Percentiles rank a stretch among this genome's conserved stretches.
phyloP scores from a whole-genome alignment of 2,888 invertebrate species.

The Melanophora roralis region DNA sequence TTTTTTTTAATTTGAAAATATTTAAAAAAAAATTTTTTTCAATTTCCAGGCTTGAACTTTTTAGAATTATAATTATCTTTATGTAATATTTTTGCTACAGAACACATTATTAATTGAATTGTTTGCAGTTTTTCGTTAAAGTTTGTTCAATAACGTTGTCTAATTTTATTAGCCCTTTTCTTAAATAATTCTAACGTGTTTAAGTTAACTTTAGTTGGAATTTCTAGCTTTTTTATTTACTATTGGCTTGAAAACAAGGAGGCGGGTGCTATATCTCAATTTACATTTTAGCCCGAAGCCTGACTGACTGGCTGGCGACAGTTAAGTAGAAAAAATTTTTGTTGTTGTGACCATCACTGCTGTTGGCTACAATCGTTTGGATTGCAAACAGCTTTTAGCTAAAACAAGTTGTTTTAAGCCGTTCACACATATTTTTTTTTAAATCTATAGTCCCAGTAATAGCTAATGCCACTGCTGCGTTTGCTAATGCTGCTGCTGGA shows the following conservation, averaged over 20 bases:
- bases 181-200: too few species aligned
- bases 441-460: constrained; percentile 1
- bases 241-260: constrained; percentile 9
- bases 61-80: too few species aligned
- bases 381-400: constrained; percentile 1
- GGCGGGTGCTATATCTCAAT: background rate
- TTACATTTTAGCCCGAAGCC: constrained; percentile 39
- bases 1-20: too few species aligned
- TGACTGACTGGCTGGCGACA: constrained; percentile 60
- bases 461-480: background rate
- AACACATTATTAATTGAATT: too few species aligned
- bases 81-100: too few species aligned
- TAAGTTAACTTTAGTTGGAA: background rate
- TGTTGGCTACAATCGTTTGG: constrained; percentile 47
- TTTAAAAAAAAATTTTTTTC: too few species aligned
- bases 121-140: too few species aligned
- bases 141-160: too few species aligned
- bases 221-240: background rate
- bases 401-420: background rate
- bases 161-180: too few species aligned
- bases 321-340: constrained; percentile 57
- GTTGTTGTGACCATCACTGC: constrained; percentile 58
- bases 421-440: constrained; percentile 10
- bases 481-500: background rate
- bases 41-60: too few species aligned